Percentiles rank a stretch among this genome's conserved stretches.
Conservation (phyloP, 1,140 invertebrate species). For the Drosophila trapezifrons region DNA sequence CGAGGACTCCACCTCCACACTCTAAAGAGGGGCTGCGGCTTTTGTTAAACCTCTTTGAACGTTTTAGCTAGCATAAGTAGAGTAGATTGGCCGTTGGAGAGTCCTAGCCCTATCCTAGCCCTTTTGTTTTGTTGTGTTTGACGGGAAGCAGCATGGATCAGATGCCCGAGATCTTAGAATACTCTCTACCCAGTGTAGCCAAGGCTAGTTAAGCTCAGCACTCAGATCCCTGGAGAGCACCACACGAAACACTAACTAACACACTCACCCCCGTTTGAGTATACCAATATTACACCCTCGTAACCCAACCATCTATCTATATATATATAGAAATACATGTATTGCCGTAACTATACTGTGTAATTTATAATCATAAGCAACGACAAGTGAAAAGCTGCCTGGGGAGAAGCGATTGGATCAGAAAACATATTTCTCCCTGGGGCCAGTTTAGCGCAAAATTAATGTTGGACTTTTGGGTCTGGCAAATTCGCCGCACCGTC, state of each 20-base stretch:
- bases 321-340: slow-evolving; percentile 39
- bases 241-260: slow-evolving; percentile 28
- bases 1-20: slow-evolving; percentile 13
- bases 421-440: slow-evolving; percentile 7
- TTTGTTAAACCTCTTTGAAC: slow-evolving; percentile 36
- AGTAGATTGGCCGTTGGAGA: slow-evolving; percentile 37
- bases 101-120: slow-evolving; percentile 15
- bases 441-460: slow-evolving; percentile 80
- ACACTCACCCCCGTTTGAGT: slow-evolving; percentile 47
- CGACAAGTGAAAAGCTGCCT: slow-evolving; percentile 73
- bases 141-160: slow-evolving; percentile 37
- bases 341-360: slow-evolving; percentile 47
- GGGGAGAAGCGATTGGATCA: slow-evolving; percentile 22
- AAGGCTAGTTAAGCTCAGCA: slow-evolving; percentile 64
- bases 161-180: slow-evolving; percentile 34
- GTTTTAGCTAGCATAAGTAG: slow-evolving; percentile 50
- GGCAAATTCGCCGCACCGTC: slow-evolving; percentile 75
- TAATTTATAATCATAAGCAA: slow-evolving; percentile 58
- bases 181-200: slow-evolving; percentile 52
- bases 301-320: slow-evolving; percentile 46
- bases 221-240: slow-evolving; percentile 21
- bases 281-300: slow-evolving; percentile 26
- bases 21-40: slow-evolving; percentile 37
- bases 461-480: slow-evolving; percentile 83
- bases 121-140: slow-evolving; percentile 23